These are phyloP conservation scores for Phylloscopus whistleri DNA, from an alignment of 2,113 vertebrate species.

Conservation along the genomic window DNA sequence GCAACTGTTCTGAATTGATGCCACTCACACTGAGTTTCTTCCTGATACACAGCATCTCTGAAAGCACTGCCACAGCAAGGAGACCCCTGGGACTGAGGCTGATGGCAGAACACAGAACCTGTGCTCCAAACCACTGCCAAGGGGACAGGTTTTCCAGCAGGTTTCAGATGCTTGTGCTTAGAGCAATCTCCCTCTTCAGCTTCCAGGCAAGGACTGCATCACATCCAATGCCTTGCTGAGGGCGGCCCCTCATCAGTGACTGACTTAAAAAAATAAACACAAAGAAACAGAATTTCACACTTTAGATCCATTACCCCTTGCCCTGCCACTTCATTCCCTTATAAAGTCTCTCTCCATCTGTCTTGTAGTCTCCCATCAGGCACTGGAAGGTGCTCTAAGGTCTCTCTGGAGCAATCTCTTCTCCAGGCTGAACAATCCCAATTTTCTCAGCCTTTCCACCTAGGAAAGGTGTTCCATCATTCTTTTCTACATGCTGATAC, in stretches of 20 bases:
- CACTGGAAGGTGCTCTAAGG: not conserved
- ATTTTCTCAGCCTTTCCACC: not conserved
- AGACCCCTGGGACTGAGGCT: not conserved
- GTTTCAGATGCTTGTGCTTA: not conserved
- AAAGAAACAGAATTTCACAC: not conserved
- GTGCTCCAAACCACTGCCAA: not conserved
- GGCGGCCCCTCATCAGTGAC: not conserved
- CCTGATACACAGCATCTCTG: not conserved
- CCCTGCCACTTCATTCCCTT: not conserved
- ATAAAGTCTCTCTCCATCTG: not conserved
- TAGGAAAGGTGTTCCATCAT: not conserved
- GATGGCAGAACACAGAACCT: not conserved
- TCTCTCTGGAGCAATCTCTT: not conserved
- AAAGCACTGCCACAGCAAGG: not conserved
- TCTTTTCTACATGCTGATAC: not conserved
- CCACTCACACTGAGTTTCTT: not conserved
- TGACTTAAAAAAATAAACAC: not conserved
- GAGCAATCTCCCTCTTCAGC: not conserved
- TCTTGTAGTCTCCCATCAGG: not conserved
- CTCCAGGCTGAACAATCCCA: not conserved
- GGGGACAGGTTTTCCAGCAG: not conserved
- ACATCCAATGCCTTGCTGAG: not conserved
- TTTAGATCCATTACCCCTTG: not conserved
- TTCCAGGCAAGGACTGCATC: not conserved
- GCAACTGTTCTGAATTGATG: not conserved